Evolutionary conservation across 2,888 invertebrate genomes (phyloP), one percentile per base, ranked within the genome.

Genomic region (Lepas anatifera): DNA sequence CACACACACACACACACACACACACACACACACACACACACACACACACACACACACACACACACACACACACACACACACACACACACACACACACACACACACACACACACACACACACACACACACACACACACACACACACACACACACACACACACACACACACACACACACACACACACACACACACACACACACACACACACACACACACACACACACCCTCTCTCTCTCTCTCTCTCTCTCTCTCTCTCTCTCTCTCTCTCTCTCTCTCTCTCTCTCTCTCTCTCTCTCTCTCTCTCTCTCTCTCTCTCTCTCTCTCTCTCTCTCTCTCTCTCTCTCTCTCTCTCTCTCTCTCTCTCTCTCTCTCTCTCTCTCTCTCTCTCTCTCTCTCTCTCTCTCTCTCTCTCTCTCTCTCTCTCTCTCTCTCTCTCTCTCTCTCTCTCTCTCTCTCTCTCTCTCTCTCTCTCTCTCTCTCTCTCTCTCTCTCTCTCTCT

Each of bases 201-300:
- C 32, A 25, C 32, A 43, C 29, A 46, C 46, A 13, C 41, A n/a
- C 29, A 13, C 32, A 29, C 35, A 63, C 58, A 41, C 39, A 3
- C 50, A 69, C 29, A 32, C 32, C 4, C 52, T 13, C 37, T 37
- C 35, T 63, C n/a, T 27, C 37, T 37, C 29, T 32, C 35, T 46
- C n/a, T 64, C 32, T 67, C 35, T 18, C 43, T 48, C 39, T 37
- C 46, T 16, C 35, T 43, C 39, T 71, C 58, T 71, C 41, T 69
- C 66, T 69, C 68, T 69, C 37, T 71, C 72, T 71, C 70, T 68
- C 46, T 37, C 70, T 71, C 72, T 70, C 67, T 71, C 70, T 64
- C 32, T 68, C 48, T 39, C 39, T 39, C 39, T 39, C 39, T 39
- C 39, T 39, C 39, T 39, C 39, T 39, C 39, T 39, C 39, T 39